Percentiles rank a stretch among this genome's conserved stretches.
phyloP scores from a whole-genome alignment of 2,888 invertebrate genomes.

The Rhimphoctona megacephalus region DNA sequence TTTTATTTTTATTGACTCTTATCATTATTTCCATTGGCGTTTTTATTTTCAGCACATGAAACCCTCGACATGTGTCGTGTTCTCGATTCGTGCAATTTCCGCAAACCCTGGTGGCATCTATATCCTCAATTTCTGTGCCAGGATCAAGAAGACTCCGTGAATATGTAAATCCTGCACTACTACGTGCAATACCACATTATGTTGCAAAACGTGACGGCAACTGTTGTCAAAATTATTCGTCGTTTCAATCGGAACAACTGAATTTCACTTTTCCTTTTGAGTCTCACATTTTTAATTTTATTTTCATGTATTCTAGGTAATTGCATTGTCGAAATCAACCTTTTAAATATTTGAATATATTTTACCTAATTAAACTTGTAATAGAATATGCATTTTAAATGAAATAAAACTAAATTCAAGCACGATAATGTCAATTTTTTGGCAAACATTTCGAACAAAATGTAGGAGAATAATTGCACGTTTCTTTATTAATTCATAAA shows the following conservation, averaged over 20 bases:
- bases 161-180: conserved; percentile 20
- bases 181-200: conserved; percentile 19
- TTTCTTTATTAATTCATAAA: too few species aligned
- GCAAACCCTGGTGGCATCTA: conserved; percentile 25
- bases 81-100: conserved; percentile 33
- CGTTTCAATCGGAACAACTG: conserved; percentile 1
- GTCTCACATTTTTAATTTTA: not conserved
- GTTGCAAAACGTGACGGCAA: conserved; percentile 26
- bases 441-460: not conserved
- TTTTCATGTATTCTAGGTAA: not conserved
- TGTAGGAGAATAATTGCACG: too few species aligned
- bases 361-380: not conserved
- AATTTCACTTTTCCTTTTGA: not conserved
- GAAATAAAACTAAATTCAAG: too few species aligned
- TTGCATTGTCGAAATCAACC: not conserved
- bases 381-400: not conserved
- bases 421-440: too few species aligned
- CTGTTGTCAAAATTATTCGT: not conserved
- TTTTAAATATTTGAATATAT: not conserved
- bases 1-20: not conserved
- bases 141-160: conserved; percentile 28
- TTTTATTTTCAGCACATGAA: not conserved
- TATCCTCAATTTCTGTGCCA: conserved; percentile 38
- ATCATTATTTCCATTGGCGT: not conserved
- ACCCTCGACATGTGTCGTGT: conserved; percentile 13